Conservation (phyloP, 2,113 vertebrate genomes). For the Halcyon senegalensis region DNA sequence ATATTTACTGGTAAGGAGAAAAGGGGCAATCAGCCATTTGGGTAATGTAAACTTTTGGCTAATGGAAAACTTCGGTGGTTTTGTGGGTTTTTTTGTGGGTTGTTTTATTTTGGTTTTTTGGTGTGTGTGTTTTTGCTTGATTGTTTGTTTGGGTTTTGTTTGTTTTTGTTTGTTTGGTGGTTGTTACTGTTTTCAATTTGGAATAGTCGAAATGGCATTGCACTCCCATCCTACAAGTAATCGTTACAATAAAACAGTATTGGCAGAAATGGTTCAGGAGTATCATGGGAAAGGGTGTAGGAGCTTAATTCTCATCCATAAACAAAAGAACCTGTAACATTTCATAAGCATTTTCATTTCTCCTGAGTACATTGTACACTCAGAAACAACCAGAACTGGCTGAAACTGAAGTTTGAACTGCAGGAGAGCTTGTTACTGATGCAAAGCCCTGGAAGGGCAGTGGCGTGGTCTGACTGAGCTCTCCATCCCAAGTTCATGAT, state of each 20-base stretch:
- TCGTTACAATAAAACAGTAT: background rate
- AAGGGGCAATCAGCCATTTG: background rate
- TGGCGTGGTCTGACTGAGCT: background rate
- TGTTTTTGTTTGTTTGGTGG: no score
- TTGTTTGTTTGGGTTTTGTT: no score
- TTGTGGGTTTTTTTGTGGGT: background rate
- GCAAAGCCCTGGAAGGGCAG: background rate
- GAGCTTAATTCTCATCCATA: background rate
- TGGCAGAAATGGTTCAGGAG: background rate
- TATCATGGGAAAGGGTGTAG: background rate
- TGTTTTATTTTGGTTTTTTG: no score
- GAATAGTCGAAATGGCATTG: background rate
- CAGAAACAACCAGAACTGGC: background rate
- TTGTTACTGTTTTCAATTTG: background rate
- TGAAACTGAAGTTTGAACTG: background rate
- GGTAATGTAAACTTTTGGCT: background rate
- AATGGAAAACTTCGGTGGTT: background rate
- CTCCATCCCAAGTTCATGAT: background rate
- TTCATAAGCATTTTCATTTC: background rate
- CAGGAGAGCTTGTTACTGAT: background rate
- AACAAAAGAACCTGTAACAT: background rate
- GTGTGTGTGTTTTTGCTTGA: no score
- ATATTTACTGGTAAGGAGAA: background rate
- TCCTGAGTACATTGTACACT: background rate
- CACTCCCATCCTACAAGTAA: background rate